Evolutionary conservation across 2,888 invertebrate species (phyloP).

Genomic region (Ecliptopera silaceata): DNA sequence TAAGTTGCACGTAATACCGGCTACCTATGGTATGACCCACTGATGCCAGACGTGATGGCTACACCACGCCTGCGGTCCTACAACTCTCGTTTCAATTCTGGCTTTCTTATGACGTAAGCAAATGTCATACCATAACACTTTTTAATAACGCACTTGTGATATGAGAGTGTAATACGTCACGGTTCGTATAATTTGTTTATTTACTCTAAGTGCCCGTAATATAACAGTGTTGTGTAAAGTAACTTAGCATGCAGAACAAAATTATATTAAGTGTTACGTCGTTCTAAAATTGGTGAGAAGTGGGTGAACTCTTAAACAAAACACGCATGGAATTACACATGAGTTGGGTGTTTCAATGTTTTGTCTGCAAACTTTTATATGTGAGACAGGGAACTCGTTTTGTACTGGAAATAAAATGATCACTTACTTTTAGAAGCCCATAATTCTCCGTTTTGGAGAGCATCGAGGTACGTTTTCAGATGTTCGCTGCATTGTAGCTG

Average conservation of each 20-base stretch:
- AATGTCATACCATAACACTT: constrained; percentile 33
- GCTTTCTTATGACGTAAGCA: constrained; percentile 36
- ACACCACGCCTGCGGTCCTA: constrained; percentile 27
- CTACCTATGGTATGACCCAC: constrained; percentile 22
- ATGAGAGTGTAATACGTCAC: constrained; percentile 15
- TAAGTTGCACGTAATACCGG: background rate
- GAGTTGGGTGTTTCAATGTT: too few relatives aligned
- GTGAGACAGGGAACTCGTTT: background rate
- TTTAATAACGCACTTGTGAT: constrained; percentile 18
- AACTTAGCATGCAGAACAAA: constrained; percentile 1
- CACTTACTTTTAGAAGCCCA: constrained; percentile 93
- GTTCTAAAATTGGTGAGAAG: background rate
- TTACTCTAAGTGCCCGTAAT: background rate
- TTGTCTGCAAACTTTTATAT: too few relatives aligned
- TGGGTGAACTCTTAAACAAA: background rate
- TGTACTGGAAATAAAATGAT: background rate
- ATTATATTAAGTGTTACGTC: constrained; percentile 1
- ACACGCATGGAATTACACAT: background rate
- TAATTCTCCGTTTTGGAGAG: constrained; percentile 85
- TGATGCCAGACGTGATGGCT: constrained; percentile 27
- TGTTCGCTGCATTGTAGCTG: constrained; percentile 77
- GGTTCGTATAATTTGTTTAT: constrained; percentile 17
- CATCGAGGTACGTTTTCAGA: constrained; percentile 81
- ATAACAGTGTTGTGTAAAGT: constrained; percentile 3
- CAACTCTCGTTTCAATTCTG: constrained; percentile 36